Conservation (phyloP, 2,888 invertebrate species). For the Eueremaeus valkanovi region DNA sequence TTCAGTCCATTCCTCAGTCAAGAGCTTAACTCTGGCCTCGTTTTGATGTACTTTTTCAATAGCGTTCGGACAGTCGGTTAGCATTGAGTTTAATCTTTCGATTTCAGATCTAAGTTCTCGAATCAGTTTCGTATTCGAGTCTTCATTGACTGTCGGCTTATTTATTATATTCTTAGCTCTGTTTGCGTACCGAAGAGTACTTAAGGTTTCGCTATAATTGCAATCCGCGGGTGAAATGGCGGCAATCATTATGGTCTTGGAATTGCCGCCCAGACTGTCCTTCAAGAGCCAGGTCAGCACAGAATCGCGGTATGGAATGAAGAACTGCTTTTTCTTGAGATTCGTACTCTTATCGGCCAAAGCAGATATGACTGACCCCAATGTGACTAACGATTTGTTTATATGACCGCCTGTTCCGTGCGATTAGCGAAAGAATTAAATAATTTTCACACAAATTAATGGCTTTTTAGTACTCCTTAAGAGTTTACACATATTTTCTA, state of each 20-base stretch:
- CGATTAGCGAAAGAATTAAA: neutral
- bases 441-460: neutral
- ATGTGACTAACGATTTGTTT: slow-evolving; percentile 80
- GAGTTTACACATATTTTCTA: no score
- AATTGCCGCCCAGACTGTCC: slow-evolving; percentile 82
- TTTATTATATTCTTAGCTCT: slow-evolving; percentile 86
- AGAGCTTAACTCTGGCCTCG: slow-evolving; percentile 54
- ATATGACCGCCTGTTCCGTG: slow-evolving; percentile 54
- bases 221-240: slow-evolving; percentile 73
- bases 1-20: slow-evolving; percentile 54
- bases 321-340: neutral
- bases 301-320: slow-evolving; percentile 79
- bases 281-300: slow-evolving; percentile 82
- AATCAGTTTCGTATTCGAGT: slow-evolving; percentile 80
- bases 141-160: slow-evolving; percentile 84
- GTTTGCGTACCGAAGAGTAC: slow-evolving; percentile 80
- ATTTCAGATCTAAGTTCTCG: slow-evolving; percentile 79
- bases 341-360: slow-evolving; percentile 58
- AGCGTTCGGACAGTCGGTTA: slow-evolving; percentile 57
- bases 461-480: no score
- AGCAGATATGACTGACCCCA: slow-evolving; percentile 81
- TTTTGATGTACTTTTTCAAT: slow-evolving; percentile 60
- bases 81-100: slow-evolving; percentile 49
- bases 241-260: slow-evolving; percentile 87
- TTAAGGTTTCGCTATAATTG: slow-evolving; percentile 80